Base-by-base conservation (phyloP, 2,797 vertebrate species). In the Nyctalus aviator region DNA sequence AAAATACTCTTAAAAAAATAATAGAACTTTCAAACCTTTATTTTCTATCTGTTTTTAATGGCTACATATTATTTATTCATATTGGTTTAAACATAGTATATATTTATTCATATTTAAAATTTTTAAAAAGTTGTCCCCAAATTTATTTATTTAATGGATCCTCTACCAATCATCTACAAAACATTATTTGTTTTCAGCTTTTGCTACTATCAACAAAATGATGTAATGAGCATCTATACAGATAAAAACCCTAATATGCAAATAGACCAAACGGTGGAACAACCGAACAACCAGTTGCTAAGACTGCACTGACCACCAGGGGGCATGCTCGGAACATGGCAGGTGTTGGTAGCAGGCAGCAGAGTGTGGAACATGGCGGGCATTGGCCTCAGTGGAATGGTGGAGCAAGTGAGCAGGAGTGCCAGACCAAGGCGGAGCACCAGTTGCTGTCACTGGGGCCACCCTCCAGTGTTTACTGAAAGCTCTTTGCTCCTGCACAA, bases 31-130 rank as follows among this genome's bases (percentile, higher is more conserved):
- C 27, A 82, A 69, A 76, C 9, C 1, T 72, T 75, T 68, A n/a
- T 64, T 44, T 84, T 76, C 21, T 76, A 23, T 53, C 30, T 77
- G 12, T 30, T 85, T 79, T 90, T 32, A 86, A 59, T 41, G n/a
- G 37, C 37, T 55, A 21, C 7, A 77, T 73, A 66, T n/a, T 59
- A 53, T 88, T 44, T 71, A 15, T 69, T 53, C 7, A 20, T 35
- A 69, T 35, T 17, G 35, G 7, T 94, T 59, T 68, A 91, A 53
- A 78, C 78, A 77, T 30, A 37, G 8, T 69, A 2, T 77, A 37
- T 69, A 55, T 75, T 66, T 69, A 50, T 59, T 76, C 23, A 37
- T 48, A 72, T 62, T 89, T 81, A 48, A 30, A 25, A 25, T 41
- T 46, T 72, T 71, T 14, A 35, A 57, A 57, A 79, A 81, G 66